Base-by-base conservation (phyloP, 2,888 invertebrate species). In the Chrysotoxum bicinctum region DNA sequence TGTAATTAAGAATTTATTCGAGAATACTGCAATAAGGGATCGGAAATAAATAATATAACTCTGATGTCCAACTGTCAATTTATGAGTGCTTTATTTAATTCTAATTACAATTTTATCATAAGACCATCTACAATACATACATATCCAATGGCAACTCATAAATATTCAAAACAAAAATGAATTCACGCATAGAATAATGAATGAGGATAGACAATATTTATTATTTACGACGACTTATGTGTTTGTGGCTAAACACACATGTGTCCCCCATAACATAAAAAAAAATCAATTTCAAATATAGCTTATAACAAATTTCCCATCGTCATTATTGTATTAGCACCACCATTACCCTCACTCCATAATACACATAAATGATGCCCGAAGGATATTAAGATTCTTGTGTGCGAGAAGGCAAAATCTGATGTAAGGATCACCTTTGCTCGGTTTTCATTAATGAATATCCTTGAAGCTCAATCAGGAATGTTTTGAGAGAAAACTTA, bases 71-170 rank as follows among this genome's bases (percentile, higher is more conserved):
- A 16, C 50, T 50, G 73, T 79, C 73, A 40, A 52, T 56, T 52
- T 60, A 52, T 79, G 68, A 79, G 58, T 79, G 73, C 73, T 79
- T 79, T 73, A 79, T 73, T 73, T 68, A 32, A 48, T 52, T 40
- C 52, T 79, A 79, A 79, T 79, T 73, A 68, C 40, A 43, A 60
- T 45, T 50, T 66, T 37, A 60, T 30, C 32, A 40, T 23, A 21
- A 10, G 2, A 1, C 14, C n/a, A 10, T 54, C 6, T 0, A 5
- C 23, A 50, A 14, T 50, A 30, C 8, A 10, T n/a, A n/a, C 12
- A 56, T 58, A 37, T 37, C 4, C 23, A 58, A 58, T 58, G 37
- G 12, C 26, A 58, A 37, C 12, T 21, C 9, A 58, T 21, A 37
- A 37, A 58, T 50, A 50, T 50, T 26, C 26, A 26, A 58, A 35